Evolutionary conservation across 2,888 invertebrate genomes (phyloP), one percentile per base, ranked within the genome.

Genomic region (Parascotia fuliginaria): DNA sequence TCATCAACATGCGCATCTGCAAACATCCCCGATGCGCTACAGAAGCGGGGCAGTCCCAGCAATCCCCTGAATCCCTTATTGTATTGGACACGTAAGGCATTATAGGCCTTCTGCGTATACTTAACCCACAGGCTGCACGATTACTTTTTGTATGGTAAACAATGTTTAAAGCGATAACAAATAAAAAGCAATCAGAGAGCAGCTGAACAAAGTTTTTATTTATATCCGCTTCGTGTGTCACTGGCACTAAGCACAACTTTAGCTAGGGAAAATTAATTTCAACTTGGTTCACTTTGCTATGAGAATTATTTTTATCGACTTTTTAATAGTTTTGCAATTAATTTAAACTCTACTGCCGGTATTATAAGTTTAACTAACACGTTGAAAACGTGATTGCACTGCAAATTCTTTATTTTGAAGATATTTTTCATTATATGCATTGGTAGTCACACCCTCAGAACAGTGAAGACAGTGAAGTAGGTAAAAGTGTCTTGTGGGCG

Each of bases 241-340:
- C 31, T 15, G 33, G 29, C 34, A 40, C 34, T 47, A 27, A 5
- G 28, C 16, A 33, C 3, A 62, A 63, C 45, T 59, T 43, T 42
- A 9, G 31, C 14, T 3, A 27, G 27, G 36, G 37, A 48, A 61
- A 61, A 68, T 51, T 61, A 61, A 64, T 66, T 59, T 55, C 22
- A 63, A 49, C 57, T 61, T 53, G 12, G 11, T 31, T 1, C 28
- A 38, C 34, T 52, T 38, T 49, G 7, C 3, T 7, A 14, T 34
- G 14, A 31, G 31, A 15, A 34, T 41, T 49, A 36, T 45, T 39
- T 50, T 53, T 51, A 48, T 39, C 42, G 36, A 14, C 13, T 36
- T 0, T 38, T 43, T 16, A 12, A 34, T 50, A 16, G 15, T 22
- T 37, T 15, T 12, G 37, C 2, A 39, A 1, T 41, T 16, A 0